Evolutionary conservation across 2,888 invertebrate species (phyloP), one percentile per base, ranked within the genome.

Genomic region (Drosophila ezoana): DNA sequence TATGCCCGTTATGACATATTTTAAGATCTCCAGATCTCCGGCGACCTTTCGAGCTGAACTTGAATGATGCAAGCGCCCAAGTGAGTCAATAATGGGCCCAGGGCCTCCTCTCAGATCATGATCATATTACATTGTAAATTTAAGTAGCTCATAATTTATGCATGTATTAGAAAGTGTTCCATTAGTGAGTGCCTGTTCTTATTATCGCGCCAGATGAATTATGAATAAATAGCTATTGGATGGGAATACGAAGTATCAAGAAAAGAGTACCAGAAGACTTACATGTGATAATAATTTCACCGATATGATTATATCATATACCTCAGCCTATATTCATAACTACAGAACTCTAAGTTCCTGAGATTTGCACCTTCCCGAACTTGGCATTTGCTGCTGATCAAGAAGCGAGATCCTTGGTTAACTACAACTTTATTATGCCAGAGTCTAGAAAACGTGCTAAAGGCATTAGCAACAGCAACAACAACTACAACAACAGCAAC

Each of bases 41-140:
- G 16, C 62, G 82, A 83, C 82, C 89, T 81, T 56, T 89, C 54
- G 47, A 44, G 56, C 58, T 85, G 86, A 87, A 85, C 89, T 87
- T 85, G 89, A 64, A 75, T 82, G 82, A 81, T 81, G 88, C 76
- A 69, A 79, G 80, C 70, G 14, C 28, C 32, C 28, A 72, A 72
- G 53, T 79, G 88, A 89, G 57, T 87, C 79, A 89, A 63, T 73
- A 38, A 10, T 11, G n/a, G 35, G 23, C 13, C 35, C 28, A 20
- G 4, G 16, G 20, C 23, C 5, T 5, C 23, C 5, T 23, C 28
- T 16, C 13, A 38, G 20, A 23, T 54, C 35, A 23, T 38, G 37
- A 32, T 28, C 28, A 28, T 28, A 41, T 59, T 76, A 72, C 68
- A 61, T 37, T 45, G 45, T 49, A n/a, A 32, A 14, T 3, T 62